Conservation (phyloP, 2,113 vertebrate species). For the Gnathonemus longibarbis region DNA sequence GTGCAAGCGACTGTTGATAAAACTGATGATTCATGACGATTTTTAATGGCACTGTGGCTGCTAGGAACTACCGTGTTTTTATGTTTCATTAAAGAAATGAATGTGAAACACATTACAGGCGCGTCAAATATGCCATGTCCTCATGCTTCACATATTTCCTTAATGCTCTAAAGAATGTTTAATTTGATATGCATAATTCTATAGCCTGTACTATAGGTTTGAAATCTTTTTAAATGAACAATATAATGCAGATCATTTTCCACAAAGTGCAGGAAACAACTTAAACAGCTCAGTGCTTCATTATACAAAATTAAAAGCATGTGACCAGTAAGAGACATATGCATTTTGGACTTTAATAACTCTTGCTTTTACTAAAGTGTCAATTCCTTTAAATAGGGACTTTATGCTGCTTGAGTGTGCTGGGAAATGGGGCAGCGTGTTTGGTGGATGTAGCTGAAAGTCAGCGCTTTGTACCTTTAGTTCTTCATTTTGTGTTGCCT, state of each 20-base stretch:
- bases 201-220: background rate
- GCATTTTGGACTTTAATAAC: background rate
- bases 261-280: background rate
- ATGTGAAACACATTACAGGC: background rate
- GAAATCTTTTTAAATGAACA: background rate
- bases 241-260: background rate
- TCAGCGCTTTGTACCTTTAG: slow-evolving; percentile 48
- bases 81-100: background rate
- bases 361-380: background rate
- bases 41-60: background rate
- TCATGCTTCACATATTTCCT: background rate
- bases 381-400: background rate
- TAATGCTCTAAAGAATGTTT: background rate
- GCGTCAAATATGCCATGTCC: background rate
- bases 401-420: background rate
- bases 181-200: background rate
- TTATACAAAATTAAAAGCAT: background rate
- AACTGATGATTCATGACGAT: background rate
- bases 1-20: background rate
- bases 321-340: background rate
- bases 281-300: background rate
- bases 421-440: background rate
- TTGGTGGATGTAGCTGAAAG: background rate
- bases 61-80: background rate
- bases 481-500: slow-evolving; percentile 20